These are phyloP conservation scores for Tympanuchus pallidicinctus DNA, from an alignment of 2,113 vertebrate species.

Conservation along the genomic window DNA sequence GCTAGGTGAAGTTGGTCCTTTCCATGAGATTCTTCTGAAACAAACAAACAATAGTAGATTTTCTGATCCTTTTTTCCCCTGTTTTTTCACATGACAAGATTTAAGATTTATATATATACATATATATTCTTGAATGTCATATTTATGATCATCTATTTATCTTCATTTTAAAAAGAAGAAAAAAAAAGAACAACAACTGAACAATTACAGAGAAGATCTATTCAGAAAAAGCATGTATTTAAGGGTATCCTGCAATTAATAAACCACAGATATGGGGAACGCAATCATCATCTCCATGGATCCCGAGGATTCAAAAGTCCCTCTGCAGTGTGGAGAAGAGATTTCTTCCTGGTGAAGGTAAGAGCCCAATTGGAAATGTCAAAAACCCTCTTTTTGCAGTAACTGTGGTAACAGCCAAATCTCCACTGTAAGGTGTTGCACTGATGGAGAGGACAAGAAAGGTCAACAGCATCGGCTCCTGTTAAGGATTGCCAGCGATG, in stretches of 20 bases:
- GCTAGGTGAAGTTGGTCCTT: neutral
- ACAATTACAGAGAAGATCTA: neutral
- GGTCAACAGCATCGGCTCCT: neutral
- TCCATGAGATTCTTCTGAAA: neutral
- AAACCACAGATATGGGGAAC: neutral
- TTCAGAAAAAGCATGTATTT: rapidly evolving
- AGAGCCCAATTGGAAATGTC: neutral
- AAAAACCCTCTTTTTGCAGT: neutral
- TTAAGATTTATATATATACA: neutral
- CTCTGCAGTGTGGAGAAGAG: neutral
- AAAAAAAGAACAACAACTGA: too few species aligned
- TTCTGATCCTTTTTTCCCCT: neutral
- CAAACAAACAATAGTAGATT: neutral
- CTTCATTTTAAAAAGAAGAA: neutral
- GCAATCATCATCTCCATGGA: neutral
- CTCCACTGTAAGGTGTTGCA: neutral
- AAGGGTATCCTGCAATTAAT: neutral
- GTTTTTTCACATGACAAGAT: neutral
- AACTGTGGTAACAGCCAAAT: neutral
- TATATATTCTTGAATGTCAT: neutral
- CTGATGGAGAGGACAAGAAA: neutral
- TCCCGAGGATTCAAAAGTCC: neutral
- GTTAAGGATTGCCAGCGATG: rapidly evolving
- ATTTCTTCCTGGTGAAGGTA: neutral
- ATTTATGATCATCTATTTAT: neutral